Percentiles rank a stretch among this genome's conserved stretches.
Evolutionary conservation across 2,113 vertebrate species (phyloP).

Genomic region (Capra hircus): DNA sequence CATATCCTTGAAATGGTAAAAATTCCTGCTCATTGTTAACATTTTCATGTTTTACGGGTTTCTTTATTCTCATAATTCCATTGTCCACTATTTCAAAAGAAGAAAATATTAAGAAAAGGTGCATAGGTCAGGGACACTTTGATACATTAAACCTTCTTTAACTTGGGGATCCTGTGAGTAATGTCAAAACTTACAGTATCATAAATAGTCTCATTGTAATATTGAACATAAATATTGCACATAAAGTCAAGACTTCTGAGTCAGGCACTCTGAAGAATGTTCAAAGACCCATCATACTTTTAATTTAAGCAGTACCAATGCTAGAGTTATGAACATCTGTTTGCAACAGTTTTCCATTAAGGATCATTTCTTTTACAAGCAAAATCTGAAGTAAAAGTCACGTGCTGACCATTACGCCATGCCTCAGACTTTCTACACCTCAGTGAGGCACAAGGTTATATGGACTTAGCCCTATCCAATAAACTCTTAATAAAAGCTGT

Average conservation of each 20-base stretch:
- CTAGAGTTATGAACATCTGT: constrained; percentile 73
- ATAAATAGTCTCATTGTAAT: constrained; percentile 71
- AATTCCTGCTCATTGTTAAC: constrained; percentile 30
- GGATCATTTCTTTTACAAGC: constrained; percentile 70
- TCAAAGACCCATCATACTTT: constrained; percentile 65
- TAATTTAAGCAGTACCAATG: constrained; percentile 34
- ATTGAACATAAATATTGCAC: constrained; percentile 52
- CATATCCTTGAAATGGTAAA: neutral
- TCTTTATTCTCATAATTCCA: constrained; percentile 12
- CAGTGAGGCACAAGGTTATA: constrained; percentile 51
- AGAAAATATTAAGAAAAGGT: constrained; percentile 57
- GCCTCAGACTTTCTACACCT: constrained; percentile 70
- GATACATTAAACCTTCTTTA: constrained; percentile 6
- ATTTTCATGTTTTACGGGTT: neutral
- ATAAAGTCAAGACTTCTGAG: constrained; percentile 61
- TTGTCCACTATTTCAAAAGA: constrained; percentile 53
- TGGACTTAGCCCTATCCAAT: constrained; percentile 57
- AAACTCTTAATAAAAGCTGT: constrained; percentile 61
- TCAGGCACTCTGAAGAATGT: constrained; percentile 63
- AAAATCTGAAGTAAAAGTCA: constrained; percentile 69
- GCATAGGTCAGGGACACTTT: neutral
- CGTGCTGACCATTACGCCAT: constrained; percentile 66
- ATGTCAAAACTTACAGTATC: constrained; percentile 24
- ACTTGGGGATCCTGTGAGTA: constrained; percentile 30
- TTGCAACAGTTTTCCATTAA: constrained; percentile 74